These are phyloP conservation scores for Drosophila funebris DNA, from an alignment of 1,140 invertebrate genomes.

Conservation along the genomic window DNA sequence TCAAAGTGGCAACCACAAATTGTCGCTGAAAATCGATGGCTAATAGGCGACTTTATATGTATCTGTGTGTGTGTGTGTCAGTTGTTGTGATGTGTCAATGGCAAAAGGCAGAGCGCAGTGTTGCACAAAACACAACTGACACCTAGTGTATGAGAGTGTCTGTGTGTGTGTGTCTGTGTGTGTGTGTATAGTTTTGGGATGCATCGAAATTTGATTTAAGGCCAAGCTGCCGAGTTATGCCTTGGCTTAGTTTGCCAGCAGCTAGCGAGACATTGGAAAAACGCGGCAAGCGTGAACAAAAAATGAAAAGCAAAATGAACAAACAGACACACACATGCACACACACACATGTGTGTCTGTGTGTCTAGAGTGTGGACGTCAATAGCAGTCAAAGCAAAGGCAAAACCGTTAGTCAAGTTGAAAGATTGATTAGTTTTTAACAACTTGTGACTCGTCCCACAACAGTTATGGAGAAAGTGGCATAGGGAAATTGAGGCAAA, in stretches of 20 bases:
- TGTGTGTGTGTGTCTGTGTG: neutral
- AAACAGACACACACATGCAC: constrained; percentile 16
- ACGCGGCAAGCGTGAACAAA: constrained; percentile 59
- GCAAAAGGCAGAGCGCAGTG: constrained; percentile 51
- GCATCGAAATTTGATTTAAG: constrained; percentile 72
- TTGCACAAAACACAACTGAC: constrained; percentile 61
- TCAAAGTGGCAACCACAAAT: constrained; percentile 67
- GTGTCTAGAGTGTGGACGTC: constrained; percentile 32
- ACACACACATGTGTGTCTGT: neutral
- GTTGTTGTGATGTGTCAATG: constrained; percentile 65
- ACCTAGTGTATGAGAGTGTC: constrained; percentile 10
- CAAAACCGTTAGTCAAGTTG: constrained; percentile 76
- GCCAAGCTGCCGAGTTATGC: constrained; percentile 51
- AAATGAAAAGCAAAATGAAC: constrained; percentile 47
- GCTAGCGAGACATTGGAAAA: constrained; percentile 50
- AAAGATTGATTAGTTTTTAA: constrained; percentile 83
- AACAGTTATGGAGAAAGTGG: neutral
- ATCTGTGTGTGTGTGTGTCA: constrained; percentile 19
- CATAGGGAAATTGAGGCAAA: constrained; percentile 28
- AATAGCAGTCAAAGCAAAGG: constrained; percentile 75
- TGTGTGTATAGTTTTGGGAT: constrained; percentile 9
- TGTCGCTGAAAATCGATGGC: constrained; percentile 71
- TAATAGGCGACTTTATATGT: constrained; percentile 50
- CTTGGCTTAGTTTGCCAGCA: constrained; percentile 41
- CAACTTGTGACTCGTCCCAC: constrained; percentile 69